These are phyloP conservation scores for Gymnoscopelus microlampas DNA, from an alignment of 2,797 vertebrate species.

Conservation along the genomic window DNA sequence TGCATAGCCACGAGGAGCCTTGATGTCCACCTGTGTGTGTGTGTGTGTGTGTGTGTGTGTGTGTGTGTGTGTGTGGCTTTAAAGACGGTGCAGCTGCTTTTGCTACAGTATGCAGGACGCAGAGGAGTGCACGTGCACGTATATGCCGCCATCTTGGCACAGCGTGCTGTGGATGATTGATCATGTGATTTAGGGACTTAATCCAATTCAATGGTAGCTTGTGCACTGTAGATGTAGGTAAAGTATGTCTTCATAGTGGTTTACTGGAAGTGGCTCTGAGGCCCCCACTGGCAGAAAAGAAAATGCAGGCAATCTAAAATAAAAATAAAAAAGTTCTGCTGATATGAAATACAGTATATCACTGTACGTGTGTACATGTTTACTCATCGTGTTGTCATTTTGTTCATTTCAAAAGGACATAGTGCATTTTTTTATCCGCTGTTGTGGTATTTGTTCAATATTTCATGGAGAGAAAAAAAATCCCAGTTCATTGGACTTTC, in stretches of 20 bases:
- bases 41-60: neutral
- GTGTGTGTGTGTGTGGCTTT: neutral
- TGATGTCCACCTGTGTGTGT: slow-evolving; percentile 3
- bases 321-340: neutral
- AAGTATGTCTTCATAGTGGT: slow-evolving; percentile 62
- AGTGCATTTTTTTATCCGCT: neutral
- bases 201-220: slow-evolving; percentile 74
- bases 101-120: slow-evolving; percentile 22
- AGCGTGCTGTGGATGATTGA: slow-evolving; percentile 71
- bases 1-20: slow-evolving; percentile 8
- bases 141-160: slow-evolving; percentile 64
- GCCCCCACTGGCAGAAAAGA: slow-evolving; percentile 27
- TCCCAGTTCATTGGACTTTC: slow-evolving; percentile 48
- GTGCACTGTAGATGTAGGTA: slow-evolving; percentile 59
- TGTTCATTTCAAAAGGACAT: slow-evolving; percentile 1
- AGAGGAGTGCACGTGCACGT: slow-evolving; percentile 11
- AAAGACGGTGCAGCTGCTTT: slow-evolving; percentile 16
- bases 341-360: slow-evolving; percentile 5
- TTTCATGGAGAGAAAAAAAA: slow-evolving; percentile 42
- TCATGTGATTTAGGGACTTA: slow-evolving; percentile 78
- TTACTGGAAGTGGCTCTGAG: slow-evolving; percentile 49
- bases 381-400: too few relatives aligned
- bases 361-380: neutral
- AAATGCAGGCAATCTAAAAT: slow-evolving; percentile 23
- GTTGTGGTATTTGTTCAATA: slow-evolving; percentile 54